phyloP scores from a whole-genome alignment of 2,888 invertebrate species.

The Cephus nigrinus region DNA sequence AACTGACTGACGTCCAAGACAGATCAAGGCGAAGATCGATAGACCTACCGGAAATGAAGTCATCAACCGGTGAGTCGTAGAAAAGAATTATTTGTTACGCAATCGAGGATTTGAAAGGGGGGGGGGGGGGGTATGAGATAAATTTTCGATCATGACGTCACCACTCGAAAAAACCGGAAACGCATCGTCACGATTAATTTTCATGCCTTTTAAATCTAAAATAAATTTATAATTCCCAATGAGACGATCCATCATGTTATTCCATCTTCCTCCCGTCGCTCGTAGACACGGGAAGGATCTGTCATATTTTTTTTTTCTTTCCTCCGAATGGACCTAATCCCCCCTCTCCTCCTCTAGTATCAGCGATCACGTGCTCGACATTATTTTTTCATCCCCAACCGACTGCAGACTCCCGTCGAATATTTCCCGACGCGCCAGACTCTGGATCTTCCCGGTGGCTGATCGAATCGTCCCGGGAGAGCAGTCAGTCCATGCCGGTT shows the following conservation, averaged over 20 bases:
- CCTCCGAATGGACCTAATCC: not conserved
- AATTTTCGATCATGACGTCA: not conserved
- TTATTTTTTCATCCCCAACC: not conserved
- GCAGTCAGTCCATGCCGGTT: not conserved
- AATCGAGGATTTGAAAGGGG: not conserved
- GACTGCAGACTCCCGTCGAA: not conserved
- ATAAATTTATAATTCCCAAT: no score
- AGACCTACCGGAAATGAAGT: not conserved
- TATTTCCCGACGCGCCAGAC: not conserved
- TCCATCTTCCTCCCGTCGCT: not conserved
- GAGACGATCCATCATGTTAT: not conserved
- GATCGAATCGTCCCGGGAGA: not conserved
- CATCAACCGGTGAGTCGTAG: not conserved
- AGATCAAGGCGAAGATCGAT: not conserved
- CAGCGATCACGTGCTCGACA: not conserved
- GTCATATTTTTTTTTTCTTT: not conserved
- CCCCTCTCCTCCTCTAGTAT: not conserved
- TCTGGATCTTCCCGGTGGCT: not conserved
- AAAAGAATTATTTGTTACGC: not conserved
- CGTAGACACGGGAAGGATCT: not conserved
- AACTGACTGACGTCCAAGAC: not conserved
- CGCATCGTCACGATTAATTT: not conserved
- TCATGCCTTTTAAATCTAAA: no score
- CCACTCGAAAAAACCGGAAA: not conserved
- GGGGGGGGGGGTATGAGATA: fast-evolving